Percentiles rank a stretch among this genome's conserved stretches.
These are phyloP conservation scores for Diachasma alloeum DNA, from an alignment of 1,140 invertebrate species.

Conservation along the genomic window DNA sequence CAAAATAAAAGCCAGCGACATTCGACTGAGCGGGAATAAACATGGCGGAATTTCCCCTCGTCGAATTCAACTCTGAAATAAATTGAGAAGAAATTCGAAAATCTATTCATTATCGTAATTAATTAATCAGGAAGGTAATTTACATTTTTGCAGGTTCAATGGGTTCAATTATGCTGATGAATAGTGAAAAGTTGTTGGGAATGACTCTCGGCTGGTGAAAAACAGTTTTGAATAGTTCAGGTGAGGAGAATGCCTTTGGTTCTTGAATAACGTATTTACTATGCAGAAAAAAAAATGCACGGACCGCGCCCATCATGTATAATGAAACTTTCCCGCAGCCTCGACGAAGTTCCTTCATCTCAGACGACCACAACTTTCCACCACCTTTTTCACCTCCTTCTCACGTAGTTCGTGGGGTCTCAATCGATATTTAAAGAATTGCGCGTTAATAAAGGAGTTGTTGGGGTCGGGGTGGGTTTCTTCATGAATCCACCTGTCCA, in stretches of 20 bases:
- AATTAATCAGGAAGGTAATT: no score
- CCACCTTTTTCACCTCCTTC: not conserved
- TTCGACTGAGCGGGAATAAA: conserved; percentile 31
- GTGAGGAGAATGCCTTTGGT: not conserved
- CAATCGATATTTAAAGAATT: conserved; percentile 3
- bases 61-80: no score
- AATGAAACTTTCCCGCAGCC: not conserved
- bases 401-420: not conserved
- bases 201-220: not conserved
- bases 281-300: not conserved
- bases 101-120: no score
- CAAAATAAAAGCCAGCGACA: conserved; percentile 55
- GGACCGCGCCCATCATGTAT: not conserved
- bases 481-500: not conserved
- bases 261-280: not conserved
- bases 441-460: not conserved
- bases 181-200: no score
- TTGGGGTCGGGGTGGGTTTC: not conserved
- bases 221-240: not conserved
- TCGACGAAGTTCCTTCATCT: not conserved
- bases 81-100: no score
- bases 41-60: conserved; percentile 24
- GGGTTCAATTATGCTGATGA: no score
- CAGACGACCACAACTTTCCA: not conserved
- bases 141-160: no score